These are phyloP conservation scores for Andrena cerasifolii DNA, from an alignment of 1,140 invertebrate genomes.

Conservation along the genomic window DNA sequence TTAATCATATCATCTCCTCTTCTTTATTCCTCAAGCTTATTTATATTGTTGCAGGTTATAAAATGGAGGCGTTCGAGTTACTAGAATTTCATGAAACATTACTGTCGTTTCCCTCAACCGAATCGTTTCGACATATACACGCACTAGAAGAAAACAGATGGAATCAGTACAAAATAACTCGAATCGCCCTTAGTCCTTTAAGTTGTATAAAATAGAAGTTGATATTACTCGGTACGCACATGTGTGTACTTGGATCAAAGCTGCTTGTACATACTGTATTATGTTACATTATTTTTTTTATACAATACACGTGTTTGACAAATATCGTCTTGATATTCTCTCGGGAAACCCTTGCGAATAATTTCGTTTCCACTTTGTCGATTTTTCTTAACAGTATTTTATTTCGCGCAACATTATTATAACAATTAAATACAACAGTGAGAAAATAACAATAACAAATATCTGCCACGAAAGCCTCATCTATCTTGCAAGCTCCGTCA, in stretches of 20 bases:
- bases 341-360: too few relatives aligned
- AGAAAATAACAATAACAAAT: background rate
- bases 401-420: conserved; percentile 8
- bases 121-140: background rate
- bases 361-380: background rate
- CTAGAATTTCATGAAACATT: background rate
- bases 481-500: background rate
- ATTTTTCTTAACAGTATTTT: conserved; percentile 51
- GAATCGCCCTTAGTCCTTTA: conserved; percentile 32
- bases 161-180: conserved; percentile 52
- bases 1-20: too few relatives aligned
- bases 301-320: conserved; percentile 58
- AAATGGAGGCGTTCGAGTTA: conserved; percentile 25
- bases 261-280: conserved; percentile 60
- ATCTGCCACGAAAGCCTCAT: background rate
- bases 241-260: conserved; percentile 26
- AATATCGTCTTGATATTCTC: too few relatives aligned
- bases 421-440: conserved; percentile 15
- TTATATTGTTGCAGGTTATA: conserved; percentile 42
- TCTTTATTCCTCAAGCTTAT: too few relatives aligned
- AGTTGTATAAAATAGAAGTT: conserved; percentile 42
- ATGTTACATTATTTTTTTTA: conserved; percentile 59
- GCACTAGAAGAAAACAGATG: background rate
- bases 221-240: conserved; percentile 48
- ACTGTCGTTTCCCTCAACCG: conserved; percentile 1